Evolutionary conservation across 2,888 invertebrate species (phyloP).

Genomic region (Agonopterix heracliana): DNA sequence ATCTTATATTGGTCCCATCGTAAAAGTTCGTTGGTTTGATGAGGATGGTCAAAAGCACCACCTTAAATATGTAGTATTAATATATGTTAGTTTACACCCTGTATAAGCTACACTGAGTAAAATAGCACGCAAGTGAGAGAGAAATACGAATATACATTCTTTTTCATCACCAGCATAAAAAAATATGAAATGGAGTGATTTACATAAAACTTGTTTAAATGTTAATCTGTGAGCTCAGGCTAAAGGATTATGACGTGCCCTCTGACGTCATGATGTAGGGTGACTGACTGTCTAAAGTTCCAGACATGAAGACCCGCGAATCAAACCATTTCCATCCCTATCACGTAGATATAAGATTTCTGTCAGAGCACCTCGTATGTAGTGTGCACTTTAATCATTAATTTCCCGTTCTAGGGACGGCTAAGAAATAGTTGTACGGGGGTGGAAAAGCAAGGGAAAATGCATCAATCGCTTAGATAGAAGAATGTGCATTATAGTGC

Average conservation of each 20-base stretch:
- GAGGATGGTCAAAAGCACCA: no score
- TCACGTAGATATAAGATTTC: no score
- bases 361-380: constrained; percentile 11
- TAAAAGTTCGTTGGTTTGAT: no score
- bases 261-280: constrained; percentile 33
- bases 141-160: no score
- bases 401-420: constrained; percentile 19
- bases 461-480: not conserved
- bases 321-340: no score
- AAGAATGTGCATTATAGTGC: not conserved
- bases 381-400: constrained; percentile 38
- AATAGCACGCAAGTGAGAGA: no score
- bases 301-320: no score
- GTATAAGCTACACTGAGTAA: no score
- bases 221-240: constrained; percentile 59
- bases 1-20: no score
- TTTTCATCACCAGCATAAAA: no score
- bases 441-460: not conserved
- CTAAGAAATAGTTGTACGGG: not conserved
- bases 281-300: constrained; percentile 13
- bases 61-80: no score
- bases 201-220: constrained; percentile 75
- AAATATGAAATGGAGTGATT: constrained; percentile 32
- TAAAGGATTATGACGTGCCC: constrained; percentile 57
- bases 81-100: no score